phyloP scores from a whole-genome alignment of 2,797 vertebrate species.

The Arrhamphus sclerolepis region DNA sequence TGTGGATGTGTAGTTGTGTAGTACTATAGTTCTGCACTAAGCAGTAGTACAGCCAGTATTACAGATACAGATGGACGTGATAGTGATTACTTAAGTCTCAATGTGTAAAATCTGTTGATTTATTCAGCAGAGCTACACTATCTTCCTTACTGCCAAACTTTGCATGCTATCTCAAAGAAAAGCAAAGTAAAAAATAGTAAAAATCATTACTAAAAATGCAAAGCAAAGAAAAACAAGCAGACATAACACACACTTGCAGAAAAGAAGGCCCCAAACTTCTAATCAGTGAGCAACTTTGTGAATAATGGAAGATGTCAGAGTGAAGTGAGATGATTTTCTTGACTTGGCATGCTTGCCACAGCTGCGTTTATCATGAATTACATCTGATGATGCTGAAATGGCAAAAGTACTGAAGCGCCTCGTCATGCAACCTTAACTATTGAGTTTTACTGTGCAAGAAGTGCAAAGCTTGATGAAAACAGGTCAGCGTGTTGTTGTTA shows the following conservation, averaged over 20 bases:
- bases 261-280: constrained; percentile 26
- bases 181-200: too few species aligned
- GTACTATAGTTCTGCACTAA: neutral
- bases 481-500: neutral
- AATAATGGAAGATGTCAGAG: constrained; percentile 60
- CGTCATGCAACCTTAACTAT: constrained; percentile 9
- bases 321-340: constrained; percentile 43
- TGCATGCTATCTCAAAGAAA: constrained; percentile 35
- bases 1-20: too few species aligned
- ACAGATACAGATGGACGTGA: neutral
- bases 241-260: constrained; percentile 29
- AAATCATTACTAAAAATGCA: constrained; percentile 53
- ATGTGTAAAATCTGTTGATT: neutral
- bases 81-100: neutral
- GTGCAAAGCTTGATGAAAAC: constrained; percentile 18
- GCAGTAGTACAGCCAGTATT: neutral
- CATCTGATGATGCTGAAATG: constrained; percentile 27
- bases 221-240: constrained; percentile 16
- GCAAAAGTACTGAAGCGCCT: constrained; percentile 29
- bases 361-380: constrained; percentile 45
- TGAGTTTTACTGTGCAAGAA: neutral
- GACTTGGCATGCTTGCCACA: constrained; percentile 42
- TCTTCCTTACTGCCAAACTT: too few species aligned
- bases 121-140: neutral
- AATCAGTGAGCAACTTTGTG: constrained; percentile 63